phyloP scores from a whole-genome alignment of 2,113 vertebrate species.

The Bubo blakistoni region DNA sequence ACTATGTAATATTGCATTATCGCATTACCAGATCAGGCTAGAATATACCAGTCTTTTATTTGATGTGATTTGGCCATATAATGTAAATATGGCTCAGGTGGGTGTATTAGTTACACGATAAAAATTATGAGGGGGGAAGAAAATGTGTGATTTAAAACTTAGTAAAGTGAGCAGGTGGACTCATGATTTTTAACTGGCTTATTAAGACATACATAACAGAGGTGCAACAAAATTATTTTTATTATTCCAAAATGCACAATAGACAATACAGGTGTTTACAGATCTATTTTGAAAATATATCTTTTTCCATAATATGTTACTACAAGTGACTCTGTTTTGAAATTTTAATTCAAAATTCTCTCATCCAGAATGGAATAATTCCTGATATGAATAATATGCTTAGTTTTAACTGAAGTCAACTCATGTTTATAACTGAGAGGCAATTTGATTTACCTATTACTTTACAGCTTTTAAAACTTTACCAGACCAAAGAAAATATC shows the following conservation, averaged over 20 bases:
- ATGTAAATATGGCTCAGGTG: neutral
- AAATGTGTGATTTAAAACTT: neutral
- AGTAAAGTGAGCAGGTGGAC: neutral
- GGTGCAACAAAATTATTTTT: conserved; percentile 15
- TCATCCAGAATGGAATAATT: neutral
- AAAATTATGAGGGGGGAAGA: neutral
- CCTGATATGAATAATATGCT: neutral
- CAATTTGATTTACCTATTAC: neutral
- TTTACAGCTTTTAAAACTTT: neutral
- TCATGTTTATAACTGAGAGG: neutral
- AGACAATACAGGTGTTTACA: neutral
- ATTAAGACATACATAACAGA: neutral
- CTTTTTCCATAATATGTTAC: neutral
- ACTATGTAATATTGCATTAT: neutral
- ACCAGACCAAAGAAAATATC: neutral
- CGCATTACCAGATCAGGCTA: neutral
- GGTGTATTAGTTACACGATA: neutral
- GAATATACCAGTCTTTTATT: neutral
- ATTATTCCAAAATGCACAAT: conserved; percentile 14
- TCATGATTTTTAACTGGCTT: neutral
- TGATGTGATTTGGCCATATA: neutral
- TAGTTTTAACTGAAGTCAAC: neutral
- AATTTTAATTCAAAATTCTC: neutral
- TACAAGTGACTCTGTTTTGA: neutral
- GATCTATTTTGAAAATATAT: neutral